Evolutionary conservation across 2,888 invertebrate genomes (phyloP).

Genomic region (Diploptera punctata): DNA sequence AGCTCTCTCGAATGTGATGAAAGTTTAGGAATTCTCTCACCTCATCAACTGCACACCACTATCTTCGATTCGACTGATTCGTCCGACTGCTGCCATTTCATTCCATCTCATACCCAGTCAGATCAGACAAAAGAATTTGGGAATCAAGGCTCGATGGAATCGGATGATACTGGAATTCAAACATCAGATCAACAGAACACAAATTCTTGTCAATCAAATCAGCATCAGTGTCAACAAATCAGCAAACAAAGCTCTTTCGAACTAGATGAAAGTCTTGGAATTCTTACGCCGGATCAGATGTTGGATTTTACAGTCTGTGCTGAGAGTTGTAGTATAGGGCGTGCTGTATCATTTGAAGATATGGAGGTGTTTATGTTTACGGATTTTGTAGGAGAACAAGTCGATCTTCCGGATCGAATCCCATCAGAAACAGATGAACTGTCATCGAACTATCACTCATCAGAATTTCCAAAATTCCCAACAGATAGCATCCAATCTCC

Average conservation of each 20-base stretch:
- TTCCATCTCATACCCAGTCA: too few species aligned
- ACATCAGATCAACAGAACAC: too few species aligned
- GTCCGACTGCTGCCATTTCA: too few species aligned
- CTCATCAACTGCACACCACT: constrained; percentile 15
- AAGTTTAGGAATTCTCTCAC: neutral
- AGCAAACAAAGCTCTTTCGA: constrained; percentile 83
- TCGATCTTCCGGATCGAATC: neutral
- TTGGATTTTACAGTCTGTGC: constrained; percentile 60
- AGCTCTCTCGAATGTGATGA: constrained; percentile 16
- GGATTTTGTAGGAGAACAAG: neutral
- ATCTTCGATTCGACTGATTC: constrained; percentile 34
- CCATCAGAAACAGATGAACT: constrained; percentile 1
- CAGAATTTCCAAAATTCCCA: neutral
- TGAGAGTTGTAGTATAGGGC: constrained; percentile 47
- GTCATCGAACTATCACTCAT: neutral
- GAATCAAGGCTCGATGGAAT: too few species aligned
- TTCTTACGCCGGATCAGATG: constrained; percentile 90
- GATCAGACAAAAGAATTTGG: too few species aligned
- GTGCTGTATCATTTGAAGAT: constrained; percentile 19
- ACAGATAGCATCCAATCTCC: neutral
- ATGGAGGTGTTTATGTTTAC: constrained; percentile 14
- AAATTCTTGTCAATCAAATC: constrained; percentile 48
- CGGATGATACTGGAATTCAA: too few species aligned
- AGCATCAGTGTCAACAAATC: constrained; percentile 48
- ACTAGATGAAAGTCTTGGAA: constrained; percentile 82